Conservation (phyloP, 1,140 invertebrate species). For the Maconellicoccus hirsutus region DNA sequence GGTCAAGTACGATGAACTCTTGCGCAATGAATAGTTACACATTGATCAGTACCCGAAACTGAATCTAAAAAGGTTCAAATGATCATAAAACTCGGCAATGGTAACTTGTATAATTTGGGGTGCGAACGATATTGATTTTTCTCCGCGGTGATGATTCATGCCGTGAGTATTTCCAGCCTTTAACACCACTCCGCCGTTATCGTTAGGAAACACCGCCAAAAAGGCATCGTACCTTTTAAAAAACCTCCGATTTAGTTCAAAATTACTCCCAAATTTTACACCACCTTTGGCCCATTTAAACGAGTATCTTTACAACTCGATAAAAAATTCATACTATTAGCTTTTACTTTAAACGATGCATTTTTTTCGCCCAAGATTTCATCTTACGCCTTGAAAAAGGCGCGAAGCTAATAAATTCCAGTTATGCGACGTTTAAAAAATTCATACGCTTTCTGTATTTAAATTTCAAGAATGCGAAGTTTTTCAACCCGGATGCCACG, state of each 20-base stretch:
- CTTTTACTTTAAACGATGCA: too few relatives aligned
- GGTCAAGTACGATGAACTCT: not conserved
- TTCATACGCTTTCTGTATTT: slow-evolving; percentile 11
- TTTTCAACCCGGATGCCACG: not conserved
- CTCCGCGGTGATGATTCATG: not conserved
- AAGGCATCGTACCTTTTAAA: too few relatives aligned
- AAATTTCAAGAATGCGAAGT: not conserved
- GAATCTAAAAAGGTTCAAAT: not conserved
- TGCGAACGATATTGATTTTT: not conserved
- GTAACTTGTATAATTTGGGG: not conserved
- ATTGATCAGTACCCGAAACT: not conserved
- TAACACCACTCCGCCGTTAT: too few relatives aligned
- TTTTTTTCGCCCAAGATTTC: too few relatives aligned
- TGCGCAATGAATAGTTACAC: not conserved
- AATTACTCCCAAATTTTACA: too few relatives aligned
- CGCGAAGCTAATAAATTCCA: not conserved
- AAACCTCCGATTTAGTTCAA: too few relatives aligned
- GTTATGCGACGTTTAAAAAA: not conserved
- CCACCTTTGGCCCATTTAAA: too few relatives aligned
- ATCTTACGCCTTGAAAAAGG: not conserved
- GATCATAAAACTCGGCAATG: not conserved
- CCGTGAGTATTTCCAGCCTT: not conserved
- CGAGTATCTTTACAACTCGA: too few relatives aligned
- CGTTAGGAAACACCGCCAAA: too few relatives aligned
- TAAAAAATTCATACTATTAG: not conserved